phyloP scores from a whole-genome alignment of 1,140 invertebrate genomes.

The Penaeus vannamei region DNA sequence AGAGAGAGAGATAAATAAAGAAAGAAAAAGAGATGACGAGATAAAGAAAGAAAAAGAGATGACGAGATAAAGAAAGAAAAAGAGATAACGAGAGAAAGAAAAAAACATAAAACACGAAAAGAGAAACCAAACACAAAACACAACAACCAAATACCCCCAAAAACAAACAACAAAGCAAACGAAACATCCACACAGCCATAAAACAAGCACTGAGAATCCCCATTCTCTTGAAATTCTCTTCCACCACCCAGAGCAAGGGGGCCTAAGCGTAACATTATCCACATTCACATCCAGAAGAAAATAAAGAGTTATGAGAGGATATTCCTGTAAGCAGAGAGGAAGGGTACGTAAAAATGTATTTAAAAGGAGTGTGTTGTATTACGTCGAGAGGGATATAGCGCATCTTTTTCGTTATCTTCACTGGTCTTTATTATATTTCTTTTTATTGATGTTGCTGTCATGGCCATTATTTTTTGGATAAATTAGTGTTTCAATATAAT shows the following conservation, averaged over 20 bases:
- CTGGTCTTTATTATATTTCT: not conserved
- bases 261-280: too few species aligned
- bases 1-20: conserved; percentile 41
- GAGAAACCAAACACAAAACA: not conserved
- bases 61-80: not conserved
- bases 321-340: too few species aligned
- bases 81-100: not conserved
- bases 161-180: not conserved
- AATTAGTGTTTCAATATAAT: not conserved
- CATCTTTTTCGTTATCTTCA: not conserved
- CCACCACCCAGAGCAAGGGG: too few species aligned
- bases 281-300: too few species aligned
- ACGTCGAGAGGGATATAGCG: too few species aligned
- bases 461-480: not conserved
- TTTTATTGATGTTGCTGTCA: not conserved
- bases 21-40: not conserved
- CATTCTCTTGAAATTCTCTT: too few species aligned
- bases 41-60: not conserved
- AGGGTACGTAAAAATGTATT: too few species aligned
- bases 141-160: too few species aligned
- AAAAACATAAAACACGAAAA: not conserved
- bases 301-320: too few species aligned
- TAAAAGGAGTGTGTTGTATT: too few species aligned
- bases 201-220: not conserved
- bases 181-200: not conserved